These are phyloP conservation scores for Microtus oregoni DNA, from an alignment of 2,113 vertebrate genomes.

Conservation along the genomic window DNA sequence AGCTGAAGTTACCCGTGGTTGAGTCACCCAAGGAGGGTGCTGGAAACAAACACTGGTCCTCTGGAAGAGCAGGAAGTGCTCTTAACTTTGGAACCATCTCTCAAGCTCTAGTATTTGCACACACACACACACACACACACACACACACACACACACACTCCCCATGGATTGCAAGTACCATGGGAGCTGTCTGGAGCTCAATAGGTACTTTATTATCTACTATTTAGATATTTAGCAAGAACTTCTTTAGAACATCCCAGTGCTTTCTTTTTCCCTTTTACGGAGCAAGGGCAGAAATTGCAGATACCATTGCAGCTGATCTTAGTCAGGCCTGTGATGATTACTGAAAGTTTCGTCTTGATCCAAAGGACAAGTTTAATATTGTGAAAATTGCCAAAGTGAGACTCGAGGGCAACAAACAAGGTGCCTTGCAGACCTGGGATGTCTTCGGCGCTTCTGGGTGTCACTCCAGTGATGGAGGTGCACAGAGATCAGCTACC, in stretches of 20 bases:
- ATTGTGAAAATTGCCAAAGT: slow-evolving; percentile 73
- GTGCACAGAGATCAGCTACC: slow-evolving; percentile 64
- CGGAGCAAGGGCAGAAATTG: slow-evolving; percentile 54
- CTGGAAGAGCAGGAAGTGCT: neutral
- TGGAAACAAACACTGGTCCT: neutral
- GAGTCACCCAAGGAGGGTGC: neutral
- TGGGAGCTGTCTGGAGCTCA: slow-evolving; percentile 33
- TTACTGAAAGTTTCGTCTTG: slow-evolving; percentile 56
- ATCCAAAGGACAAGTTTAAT: slow-evolving; percentile 70
- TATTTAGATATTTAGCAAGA: slow-evolving; percentile 13
- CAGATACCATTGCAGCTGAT: slow-evolving; percentile 23
- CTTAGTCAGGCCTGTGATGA: slow-evolving; percentile 19
- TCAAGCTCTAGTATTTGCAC: neutral
- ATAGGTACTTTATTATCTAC: neutral
- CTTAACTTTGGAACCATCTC: neutral
- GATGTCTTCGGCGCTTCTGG: slow-evolving; percentile 44
- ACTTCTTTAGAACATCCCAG: slow-evolving; percentile 29
- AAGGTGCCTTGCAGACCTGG: slow-evolving; percentile 59
- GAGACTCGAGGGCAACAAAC: slow-evolving; percentile 66
- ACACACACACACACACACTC: neutral
- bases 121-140: neutral
- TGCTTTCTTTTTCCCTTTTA: slow-evolving; percentile 39
- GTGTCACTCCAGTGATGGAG: slow-evolving; percentile 25
- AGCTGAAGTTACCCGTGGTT: neutral
- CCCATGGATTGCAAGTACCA: neutral